Evolutionary conservation across 2,113 vertebrate genomes (phyloP).

Genomic region (Poeciliopsis turrubarensis): DNA sequence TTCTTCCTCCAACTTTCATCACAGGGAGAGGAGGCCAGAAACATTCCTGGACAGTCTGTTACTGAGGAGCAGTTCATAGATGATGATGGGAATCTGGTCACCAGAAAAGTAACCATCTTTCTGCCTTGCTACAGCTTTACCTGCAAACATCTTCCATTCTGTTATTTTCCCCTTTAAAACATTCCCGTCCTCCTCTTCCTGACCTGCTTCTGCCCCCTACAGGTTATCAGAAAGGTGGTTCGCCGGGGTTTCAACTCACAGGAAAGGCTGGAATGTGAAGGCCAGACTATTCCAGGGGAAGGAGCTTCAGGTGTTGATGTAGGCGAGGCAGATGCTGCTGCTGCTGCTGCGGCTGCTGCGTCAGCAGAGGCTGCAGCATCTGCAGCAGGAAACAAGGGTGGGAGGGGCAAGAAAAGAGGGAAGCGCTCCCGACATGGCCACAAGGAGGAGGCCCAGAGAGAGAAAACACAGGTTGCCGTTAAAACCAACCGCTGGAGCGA

Average conservation of each 20-base stretch:
- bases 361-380: conserved; percentile 62
- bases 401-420: conserved; percentile 72
- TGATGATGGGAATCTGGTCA: conserved; percentile 96
- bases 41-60: conserved; percentile 94
- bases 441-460: conserved; percentile 61
- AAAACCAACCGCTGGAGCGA: conserved; percentile 16
- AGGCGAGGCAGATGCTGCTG: conserved; percentile 42
- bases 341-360: conserved; percentile 36
- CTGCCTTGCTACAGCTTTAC: conserved; percentile 1
- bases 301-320: conserved; percentile 21
- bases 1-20: conserved; percentile 33
- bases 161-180: conserved; percentile 30
- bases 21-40: conserved; percentile 95
- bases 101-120: conserved; percentile 93
- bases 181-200: conserved; percentile 14
- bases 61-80: conserved; percentile 96
- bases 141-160: not conserved
- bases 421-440: conserved; percentile 70
- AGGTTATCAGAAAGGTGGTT: conserved; percentile 98
- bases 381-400: conserved; percentile 45
- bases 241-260: conserved; percentile 83
- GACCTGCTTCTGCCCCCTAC: conserved; percentile 62
- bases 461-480: conserved; percentile 71
- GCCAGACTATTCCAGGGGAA: conserved; percentile 24
- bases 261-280: conserved; percentile 74